Evolutionary conservation across 1,140 invertebrate species (phyloP).

Genomic region (Dinoponera quadriceps): DNA sequence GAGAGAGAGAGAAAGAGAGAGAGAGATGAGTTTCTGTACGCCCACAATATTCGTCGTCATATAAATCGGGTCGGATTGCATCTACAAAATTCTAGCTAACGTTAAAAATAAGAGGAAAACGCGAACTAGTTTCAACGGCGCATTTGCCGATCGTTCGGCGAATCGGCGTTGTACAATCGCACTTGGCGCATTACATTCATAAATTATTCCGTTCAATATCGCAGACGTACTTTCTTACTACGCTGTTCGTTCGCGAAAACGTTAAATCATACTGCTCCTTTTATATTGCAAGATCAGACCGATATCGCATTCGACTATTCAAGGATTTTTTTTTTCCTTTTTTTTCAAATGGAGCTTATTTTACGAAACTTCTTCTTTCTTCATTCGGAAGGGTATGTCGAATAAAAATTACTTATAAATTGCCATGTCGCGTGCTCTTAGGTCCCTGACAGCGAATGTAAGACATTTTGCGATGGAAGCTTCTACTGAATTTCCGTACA

Average conservation of each 20-base stretch:
- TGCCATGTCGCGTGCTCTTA: not conserved
- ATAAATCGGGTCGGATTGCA: not conserved
- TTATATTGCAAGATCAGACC: not conserved
- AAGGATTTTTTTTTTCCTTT: not conserved
- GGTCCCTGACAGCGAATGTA: not conserved
- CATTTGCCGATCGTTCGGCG: not conserved
- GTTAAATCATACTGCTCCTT: not conserved
- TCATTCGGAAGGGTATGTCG: not conserved
- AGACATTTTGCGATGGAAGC: slow-evolving; percentile 31
- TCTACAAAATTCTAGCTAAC: not conserved
- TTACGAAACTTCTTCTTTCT: not conserved
- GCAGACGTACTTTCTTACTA: not conserved
- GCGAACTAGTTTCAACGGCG: not conserved
- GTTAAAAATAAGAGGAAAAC: not conserved
- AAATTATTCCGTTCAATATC: slow-evolving; percentile 20
- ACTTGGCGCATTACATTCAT: not conserved
- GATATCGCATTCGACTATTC: not conserved
- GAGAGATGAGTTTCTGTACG: not conserved
- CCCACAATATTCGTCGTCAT: not conserved
- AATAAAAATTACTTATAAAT: slow-evolving; percentile 19
- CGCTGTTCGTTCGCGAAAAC: not conserved
- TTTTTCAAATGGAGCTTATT: not conserved
- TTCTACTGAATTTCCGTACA: slow-evolving; percentile 30
- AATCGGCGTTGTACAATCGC: not conserved
- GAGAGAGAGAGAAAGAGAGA: too few species aligned